Base-by-base conservation (phyloP, 2,113 vertebrate genomes). In the Pungitius pungitius region DNA sequence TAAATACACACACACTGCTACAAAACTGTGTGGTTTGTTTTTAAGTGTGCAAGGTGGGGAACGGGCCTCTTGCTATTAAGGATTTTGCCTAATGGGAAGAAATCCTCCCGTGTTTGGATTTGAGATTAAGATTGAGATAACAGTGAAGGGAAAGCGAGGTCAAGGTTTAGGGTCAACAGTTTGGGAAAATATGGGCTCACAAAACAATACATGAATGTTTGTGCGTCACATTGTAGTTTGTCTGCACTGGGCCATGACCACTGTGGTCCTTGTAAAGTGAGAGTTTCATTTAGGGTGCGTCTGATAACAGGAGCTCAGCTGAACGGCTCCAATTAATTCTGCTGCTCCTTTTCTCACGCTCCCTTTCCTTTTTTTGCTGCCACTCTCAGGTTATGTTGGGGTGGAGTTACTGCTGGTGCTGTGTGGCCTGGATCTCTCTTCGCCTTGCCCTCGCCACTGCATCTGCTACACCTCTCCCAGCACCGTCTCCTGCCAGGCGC, bases 401-500 rank as follows among this genome's bases (percentile, higher is more conserved):
- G 93, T 95, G 92, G 95, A 96, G 87, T 77, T 97, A 88, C 94
- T 98, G 81, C 90, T 98, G 93, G 91, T 98, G 82, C 92, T 99
- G 89, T 95, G 97, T 81, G 95, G 95, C 88, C 88, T 97, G 87
- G 95, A 95, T 56, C 51, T 93, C 45, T 90, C 94, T 15, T 84
- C 90, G 56, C 78, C 95, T 71, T 99, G 97, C 90, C 97, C 97
- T 18, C 92, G 87, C 30, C 94, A 97, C 92, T 99, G 97, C 42
- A 96, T 99, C 86, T 99, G 97, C 94, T 99, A 99, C 92, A 96
- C 95, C 0, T 93, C 96, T 0, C 97, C 97, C 4, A 98, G 97
- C 96, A 99, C 97, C 0, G 97, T 98, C 85, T 99, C 96, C 93
- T 99, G 97, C 92, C 97, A 99, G 93, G 96, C 96, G 0, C 97